Evolutionary conservation across 2,797 vertebrate genomes (phyloP).

Genomic region (Sphenopsis melanotis): DNA sequence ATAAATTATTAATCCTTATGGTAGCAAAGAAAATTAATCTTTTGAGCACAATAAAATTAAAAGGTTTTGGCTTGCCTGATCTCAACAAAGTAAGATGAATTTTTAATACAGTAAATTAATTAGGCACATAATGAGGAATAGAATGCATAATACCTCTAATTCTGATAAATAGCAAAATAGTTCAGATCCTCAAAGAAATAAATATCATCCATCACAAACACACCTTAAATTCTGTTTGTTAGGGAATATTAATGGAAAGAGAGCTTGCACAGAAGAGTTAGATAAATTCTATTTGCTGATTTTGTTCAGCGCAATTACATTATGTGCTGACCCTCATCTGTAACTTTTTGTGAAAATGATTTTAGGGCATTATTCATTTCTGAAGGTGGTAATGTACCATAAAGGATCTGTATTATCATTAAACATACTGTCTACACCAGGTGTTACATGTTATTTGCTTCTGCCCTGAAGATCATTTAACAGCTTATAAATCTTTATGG

Average conservation of each 20-base stretch:
- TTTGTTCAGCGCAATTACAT: constrained; percentile 71
- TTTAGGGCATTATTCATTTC: constrained; percentile 76
- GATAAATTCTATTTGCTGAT: constrained; percentile 72
- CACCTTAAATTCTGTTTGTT: constrained; percentile 72
- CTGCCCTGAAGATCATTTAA: constrained; percentile 66
- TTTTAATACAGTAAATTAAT: constrained; percentile 79
- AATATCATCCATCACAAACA: constrained; percentile 74
- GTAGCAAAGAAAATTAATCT: constrained; percentile 63
- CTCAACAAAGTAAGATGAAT: constrained; percentile 74
- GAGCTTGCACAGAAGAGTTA: constrained; percentile 45
- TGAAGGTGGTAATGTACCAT: constrained; percentile 75
- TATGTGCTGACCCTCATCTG: constrained; percentile 76
- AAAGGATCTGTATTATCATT: constrained; percentile 71
- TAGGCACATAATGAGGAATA: constrained; percentile 74
- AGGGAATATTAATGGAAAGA: constrained; percentile 69
- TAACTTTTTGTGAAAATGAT: constrained; percentile 73
- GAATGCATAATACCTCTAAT: constrained; percentile 69
- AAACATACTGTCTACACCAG: constrained; percentile 68
- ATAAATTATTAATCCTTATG: constrained; percentile 56
- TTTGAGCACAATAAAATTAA: constrained; percentile 67
- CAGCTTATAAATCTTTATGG: constrained; percentile 69
- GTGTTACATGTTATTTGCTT: constrained; percentile 71
- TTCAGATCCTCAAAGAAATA: constrained; percentile 71
- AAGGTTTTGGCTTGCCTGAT: constrained; percentile 64
- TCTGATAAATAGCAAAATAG: constrained; percentile 76